phyloP scores from a whole-genome alignment of 2,888 invertebrate species.

The Platerodrilus igneus region DNA sequence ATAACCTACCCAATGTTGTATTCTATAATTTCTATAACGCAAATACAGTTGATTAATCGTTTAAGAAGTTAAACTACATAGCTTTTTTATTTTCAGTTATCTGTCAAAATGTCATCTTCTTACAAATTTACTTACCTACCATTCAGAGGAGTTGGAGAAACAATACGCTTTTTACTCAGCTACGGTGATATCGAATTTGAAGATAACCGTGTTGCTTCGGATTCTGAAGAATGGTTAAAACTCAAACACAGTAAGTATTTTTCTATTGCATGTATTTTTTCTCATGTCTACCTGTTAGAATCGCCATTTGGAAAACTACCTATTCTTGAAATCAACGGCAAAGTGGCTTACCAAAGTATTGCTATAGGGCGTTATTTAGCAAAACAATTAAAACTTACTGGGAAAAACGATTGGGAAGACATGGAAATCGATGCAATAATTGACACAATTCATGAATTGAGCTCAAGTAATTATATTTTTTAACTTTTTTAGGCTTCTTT shows the following conservation, averaged over 20 bases:
- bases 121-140: conserved; percentile 61
- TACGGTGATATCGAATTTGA: conserved; percentile 59
- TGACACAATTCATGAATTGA: conserved; percentile 58
- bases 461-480: no score
- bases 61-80: no score
- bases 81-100: no score
- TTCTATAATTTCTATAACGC: no score
- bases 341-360: conserved; percentile 55
- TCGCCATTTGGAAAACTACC: conserved; percentile 63
- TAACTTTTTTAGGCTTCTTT: no score
- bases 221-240: conserved; percentile 39
- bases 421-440: conserved; percentile 59
- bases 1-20: no score
- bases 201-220: conserved; percentile 54
- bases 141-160: conserved; percentile 59
- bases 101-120: conserved; percentile 44
- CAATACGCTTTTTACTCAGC: conserved; percentile 57
- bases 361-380: conserved; percentile 61
- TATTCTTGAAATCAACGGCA: conserved; percentile 59
- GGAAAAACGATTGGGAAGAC: conserved; percentile 55
- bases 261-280: no score
- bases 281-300: conserved; percentile 39
- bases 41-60: no score
- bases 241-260: conserved; percentile 35
- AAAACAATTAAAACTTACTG: conserved; percentile 54